Conservation (phyloP, 2,888 invertebrate species). For the Lordiphosa fenestrarum region DNA sequence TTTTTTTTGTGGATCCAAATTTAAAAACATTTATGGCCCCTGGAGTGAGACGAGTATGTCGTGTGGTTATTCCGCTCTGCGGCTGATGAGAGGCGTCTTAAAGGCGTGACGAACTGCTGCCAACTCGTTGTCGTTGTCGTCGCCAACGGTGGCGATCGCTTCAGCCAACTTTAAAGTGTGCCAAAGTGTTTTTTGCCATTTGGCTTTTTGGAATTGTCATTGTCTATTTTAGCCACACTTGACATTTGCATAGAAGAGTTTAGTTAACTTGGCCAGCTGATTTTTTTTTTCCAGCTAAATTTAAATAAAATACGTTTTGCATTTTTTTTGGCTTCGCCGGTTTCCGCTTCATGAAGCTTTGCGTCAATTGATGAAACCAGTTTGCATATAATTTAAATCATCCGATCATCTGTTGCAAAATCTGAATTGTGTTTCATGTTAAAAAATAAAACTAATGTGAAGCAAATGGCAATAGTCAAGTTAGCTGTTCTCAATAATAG, state of each 20-base stretch:
- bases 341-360: conserved; percentile 48
- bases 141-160: conserved; percentile 24
- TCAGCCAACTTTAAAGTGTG: conserved; percentile 57
- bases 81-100: conserved; percentile 49
- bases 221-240: conserved; percentile 63
- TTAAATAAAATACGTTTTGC: conserved; percentile 39
- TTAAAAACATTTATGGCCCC: conserved; percentile 59
- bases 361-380: conserved; percentile 59
- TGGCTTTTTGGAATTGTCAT: conserved; percentile 58
- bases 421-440: conserved; percentile 29
- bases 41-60: conserved; percentile 31
- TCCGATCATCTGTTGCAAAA: conserved; percentile 43
- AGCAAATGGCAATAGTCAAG: background rate
- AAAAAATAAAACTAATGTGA: conserved; percentile 17
- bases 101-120: conserved; percentile 67
- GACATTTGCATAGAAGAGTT: conserved; percentile 59
- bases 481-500: conserved; percentile 3
- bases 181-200: conserved; percentile 44
- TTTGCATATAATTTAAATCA: conserved; percentile 43
- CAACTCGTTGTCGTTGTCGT: conserved; percentile 28
- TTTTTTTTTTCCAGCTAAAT: conserved; percentile 52
- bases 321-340: conserved; percentile 19
- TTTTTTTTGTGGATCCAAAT: conserved; percentile 33
- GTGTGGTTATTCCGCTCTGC: conserved; percentile 20
- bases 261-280: conserved; percentile 22